Evolutionary conservation across 2,888 invertebrate genomes (phyloP), one percentile per base, ranked within the genome.

Genomic region (Sarcophaga subvicina): DNA sequence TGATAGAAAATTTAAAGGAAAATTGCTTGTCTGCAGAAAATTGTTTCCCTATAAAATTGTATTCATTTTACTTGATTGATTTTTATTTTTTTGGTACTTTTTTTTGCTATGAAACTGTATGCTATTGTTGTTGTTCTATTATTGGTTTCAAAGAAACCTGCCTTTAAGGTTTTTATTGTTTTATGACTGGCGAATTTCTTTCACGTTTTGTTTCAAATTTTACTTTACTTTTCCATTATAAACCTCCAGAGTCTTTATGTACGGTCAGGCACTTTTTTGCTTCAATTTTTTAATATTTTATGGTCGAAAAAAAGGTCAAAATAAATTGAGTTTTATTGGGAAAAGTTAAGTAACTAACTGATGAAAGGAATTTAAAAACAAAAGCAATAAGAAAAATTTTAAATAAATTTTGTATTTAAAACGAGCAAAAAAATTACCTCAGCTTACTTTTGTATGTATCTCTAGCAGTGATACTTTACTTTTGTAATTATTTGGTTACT

Each of bases 11-110:
- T 54, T 14, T 47, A 63, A 73, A 47, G n/a, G 8, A 25, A 73
- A 63, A 54, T 70, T 27, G 54, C 49, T 17, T 12, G 17, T 45
- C 20, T 25, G 47, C 10, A 14, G 27, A 64, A 27, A 64, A n/a
- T 64, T 54, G 4, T 25, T 37, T 37, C 37, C 37, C 54, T 54
- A 14, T 47, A 22, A 63, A 62, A 63, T 47, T 47, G 49, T 49
- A 64, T 64, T 64, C 49, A 49, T 25, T 75, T 64, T 27, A 73
- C n/a, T 75, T 64, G 64, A 64, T 75, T 75, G 75, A 75, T 47
- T 75, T 67, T 75, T 49, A 45, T 69, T 69, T 45, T 45, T 37
- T 47, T 69, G 47, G 20, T 17, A 8, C 0, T 62, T 62, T 8
- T 69, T 17, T 17, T 37, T 64, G 1, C 12, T 66, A 0, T 37